These are phyloP conservation scores for Polypterus senegalus DNA, from an alignment of 2,113 vertebrate species.

Conservation along the genomic window DNA sequence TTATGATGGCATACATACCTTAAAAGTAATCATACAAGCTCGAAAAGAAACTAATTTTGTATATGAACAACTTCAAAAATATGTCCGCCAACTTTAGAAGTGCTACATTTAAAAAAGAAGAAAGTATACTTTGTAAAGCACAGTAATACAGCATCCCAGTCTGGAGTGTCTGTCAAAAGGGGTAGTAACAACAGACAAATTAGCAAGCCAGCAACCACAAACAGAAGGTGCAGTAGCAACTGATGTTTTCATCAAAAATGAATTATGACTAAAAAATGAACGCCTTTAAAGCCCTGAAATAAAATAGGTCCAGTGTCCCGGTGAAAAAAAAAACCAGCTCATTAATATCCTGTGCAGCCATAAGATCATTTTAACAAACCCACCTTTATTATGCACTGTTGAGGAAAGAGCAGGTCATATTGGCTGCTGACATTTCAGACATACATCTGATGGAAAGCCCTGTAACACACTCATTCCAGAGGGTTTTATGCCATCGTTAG, in stretches of 20 bases:
- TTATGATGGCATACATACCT: too few species aligned
- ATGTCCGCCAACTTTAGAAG: too few species aligned
- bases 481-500: conserved; percentile 40
- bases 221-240: conserved; percentile 25
- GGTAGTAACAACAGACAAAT: conserved; percentile 48
- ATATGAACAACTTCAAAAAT: too few species aligned
- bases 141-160: conserved; percentile 17
- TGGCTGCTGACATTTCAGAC: conserved; percentile 50
- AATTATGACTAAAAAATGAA: conserved; percentile 64
- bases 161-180: conserved; percentile 48
- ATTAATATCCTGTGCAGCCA: conserved; percentile 47
- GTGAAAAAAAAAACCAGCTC: conserved; percentile 32
- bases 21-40: too few species aligned
- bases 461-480: conserved; percentile 42
- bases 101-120: conserved; percentile 13
- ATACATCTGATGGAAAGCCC: conserved; percentile 52
- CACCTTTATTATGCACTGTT: conserved; percentile 45
- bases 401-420: conserved; percentile 40
- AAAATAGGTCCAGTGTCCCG: conserved; percentile 65
- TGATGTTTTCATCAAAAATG: conserved; percentile 68
- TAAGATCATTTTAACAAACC: conserved; percentile 56
- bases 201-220: conserved; percentile 30
- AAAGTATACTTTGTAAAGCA: conserved; percentile 22
- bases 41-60: too few species aligned
- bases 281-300: conserved; percentile 37